Percentiles rank a stretch among this genome's conserved stretches.
phyloP scores from a whole-genome alignment of 1,140 invertebrate genomes.

The Mercenaria mercenaria region DNA sequence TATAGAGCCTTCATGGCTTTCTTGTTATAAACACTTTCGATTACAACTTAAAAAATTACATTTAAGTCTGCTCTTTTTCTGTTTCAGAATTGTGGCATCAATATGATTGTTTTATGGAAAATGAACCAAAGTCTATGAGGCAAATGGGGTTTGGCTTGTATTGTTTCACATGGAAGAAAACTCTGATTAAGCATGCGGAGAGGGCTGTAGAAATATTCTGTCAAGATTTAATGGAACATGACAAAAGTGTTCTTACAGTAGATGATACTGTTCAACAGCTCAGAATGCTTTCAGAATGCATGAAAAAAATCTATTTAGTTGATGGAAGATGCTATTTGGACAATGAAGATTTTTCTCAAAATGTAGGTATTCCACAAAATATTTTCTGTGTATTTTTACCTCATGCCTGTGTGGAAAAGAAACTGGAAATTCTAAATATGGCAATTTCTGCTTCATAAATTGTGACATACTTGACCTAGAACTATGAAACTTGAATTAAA shows the following conservation, averaged over 20 bases:
- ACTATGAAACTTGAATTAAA: no score
- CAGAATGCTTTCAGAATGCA: neutral
- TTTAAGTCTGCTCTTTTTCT: no score
- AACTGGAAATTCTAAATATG: no score
- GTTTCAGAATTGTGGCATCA: slow-evolving; percentile 21
- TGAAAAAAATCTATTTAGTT: neutral
- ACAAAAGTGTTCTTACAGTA: neutral
- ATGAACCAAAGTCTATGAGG: neutral
- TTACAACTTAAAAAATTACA: no score
- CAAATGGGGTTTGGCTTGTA: neutral
- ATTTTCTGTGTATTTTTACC: no score
- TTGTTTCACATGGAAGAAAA: neutral
- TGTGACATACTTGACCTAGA: no score
- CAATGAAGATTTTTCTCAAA: neutral
- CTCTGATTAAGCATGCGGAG: neutral
- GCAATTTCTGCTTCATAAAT: no score
- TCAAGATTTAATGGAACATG: neutral
- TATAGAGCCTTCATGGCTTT: no score
- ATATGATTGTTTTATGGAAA: neutral
- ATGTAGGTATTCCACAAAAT: neutral
- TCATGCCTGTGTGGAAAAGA: no score
- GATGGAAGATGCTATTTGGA: neutral
- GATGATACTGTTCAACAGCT: neutral
- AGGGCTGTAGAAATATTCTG: neutral
- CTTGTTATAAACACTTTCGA: no score